Conservation (phyloP, 2,797 vertebrate genomes). For the Trematomus bernacchii region DNA sequence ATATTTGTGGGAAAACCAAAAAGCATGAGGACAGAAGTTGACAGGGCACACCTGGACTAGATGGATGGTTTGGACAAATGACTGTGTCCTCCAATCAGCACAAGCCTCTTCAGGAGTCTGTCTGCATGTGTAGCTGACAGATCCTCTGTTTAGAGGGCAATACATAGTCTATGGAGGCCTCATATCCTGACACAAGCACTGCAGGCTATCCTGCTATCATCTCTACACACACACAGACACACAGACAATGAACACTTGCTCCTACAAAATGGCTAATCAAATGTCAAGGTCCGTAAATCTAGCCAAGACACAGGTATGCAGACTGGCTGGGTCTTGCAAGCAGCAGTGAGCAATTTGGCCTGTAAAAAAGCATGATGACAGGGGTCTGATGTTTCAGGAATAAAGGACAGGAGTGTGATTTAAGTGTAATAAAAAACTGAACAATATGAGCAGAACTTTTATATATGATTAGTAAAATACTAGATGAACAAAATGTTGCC, state of each 20-base stretch:
- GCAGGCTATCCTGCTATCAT: slow-evolving; percentile 50
- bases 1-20: slow-evolving; percentile 19
- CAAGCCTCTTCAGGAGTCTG: slow-evolving; percentile 30
- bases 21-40: slow-evolving; percentile 25
- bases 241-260: slow-evolving; percentile 57
- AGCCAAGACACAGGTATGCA: slow-evolving; percentile 77
- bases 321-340: slow-evolving; percentile 76
- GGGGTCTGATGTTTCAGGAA: slow-evolving; percentile 28
- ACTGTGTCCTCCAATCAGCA: slow-evolving; percentile 33
- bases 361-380: slow-evolving; percentile 43
- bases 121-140: slow-evolving; percentile 43
- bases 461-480: neutral
- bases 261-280: slow-evolving; percentile 63
- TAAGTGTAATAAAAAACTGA: neutral
- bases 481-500: neutral
- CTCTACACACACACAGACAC: slow-evolving; percentile 32
- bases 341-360: slow-evolving; percentile 41
- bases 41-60: slow-evolving; percentile 49
- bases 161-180: slow-evolving; percentile 36
- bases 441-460: neutral
- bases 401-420: neutral
- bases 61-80: slow-evolving; percentile 48
- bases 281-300: slow-evolving; percentile 78
- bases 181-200: slow-evolving; percentile 43
- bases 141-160: slow-evolving; percentile 38